Evolutionary conservation across 2,113 vertebrate species (phyloP).

Genomic region (Tylochromis polylepis): DNA sequence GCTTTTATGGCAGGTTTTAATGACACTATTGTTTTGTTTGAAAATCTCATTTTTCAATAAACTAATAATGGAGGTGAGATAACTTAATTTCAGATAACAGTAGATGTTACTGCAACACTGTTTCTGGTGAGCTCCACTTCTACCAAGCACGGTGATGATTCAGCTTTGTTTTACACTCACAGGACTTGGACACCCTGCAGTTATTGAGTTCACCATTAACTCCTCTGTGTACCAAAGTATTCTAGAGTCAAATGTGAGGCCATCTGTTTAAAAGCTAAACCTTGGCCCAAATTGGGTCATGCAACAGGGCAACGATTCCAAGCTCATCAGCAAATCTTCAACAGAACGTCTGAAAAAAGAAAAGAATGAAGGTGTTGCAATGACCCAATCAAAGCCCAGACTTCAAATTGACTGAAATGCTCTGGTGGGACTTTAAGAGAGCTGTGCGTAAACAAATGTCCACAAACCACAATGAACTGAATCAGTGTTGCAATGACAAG

Average conservation of each 20-base stretch:
- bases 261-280: neutral
- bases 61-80: no score
- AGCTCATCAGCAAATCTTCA: neutral
- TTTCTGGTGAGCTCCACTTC: no score
- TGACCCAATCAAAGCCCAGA: neutral
- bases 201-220: neutral
- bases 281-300: neutral
- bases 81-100: no score
- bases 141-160: neutral
- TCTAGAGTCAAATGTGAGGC: neutral
- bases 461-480: neutral
- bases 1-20: no score
- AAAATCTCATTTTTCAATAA: no score
- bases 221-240: neutral
- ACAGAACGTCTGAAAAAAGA: neutral
- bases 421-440: neutral
- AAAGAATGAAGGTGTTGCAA: neutral
- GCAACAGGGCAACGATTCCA: neutral
- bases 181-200: neutral
- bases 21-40: no score
- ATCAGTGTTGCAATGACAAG: fast-evolving
- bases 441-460: neutral
- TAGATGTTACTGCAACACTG: no score
- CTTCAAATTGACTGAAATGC: neutral
- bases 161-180: neutral